These are phyloP conservation scores for Iguana delicatissima DNA, from an alignment of 2,797 vertebrate genomes.

Conservation along the genomic window DNA sequence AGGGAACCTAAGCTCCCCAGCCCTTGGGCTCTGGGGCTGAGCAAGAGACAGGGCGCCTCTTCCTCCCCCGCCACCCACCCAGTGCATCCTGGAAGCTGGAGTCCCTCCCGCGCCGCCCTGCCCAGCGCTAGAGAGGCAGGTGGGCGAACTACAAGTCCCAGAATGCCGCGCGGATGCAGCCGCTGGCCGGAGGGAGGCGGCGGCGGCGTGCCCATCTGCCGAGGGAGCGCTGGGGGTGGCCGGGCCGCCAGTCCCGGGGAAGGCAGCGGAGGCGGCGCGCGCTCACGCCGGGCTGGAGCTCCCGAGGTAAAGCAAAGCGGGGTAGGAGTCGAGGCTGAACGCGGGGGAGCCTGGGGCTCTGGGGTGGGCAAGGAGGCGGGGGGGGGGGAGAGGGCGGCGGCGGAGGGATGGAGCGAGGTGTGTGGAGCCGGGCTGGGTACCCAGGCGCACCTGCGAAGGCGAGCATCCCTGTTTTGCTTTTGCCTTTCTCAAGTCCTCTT, in stretches of 20 bases:
- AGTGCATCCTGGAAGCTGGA: constrained; percentile 2
- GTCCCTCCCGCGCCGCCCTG: not conserved
- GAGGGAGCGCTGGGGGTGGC: not conserved
- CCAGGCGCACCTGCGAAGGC: too few species aligned
- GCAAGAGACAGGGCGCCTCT: not conserved
- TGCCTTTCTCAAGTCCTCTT: too few species aligned
- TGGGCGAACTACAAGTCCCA: constrained; percentile 45
- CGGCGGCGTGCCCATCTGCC: not conserved
- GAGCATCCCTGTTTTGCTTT: too few species aligned
- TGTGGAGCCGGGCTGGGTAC: not conserved
- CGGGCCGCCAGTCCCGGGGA: too few species aligned
- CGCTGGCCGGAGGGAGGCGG: not conserved
- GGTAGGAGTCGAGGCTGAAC: too few species aligned
- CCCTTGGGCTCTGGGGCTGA: too few species aligned
- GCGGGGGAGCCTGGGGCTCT: too few species aligned
- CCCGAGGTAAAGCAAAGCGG: not conserved
- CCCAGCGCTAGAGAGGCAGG: not conserved
- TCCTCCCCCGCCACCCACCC: not conserved
- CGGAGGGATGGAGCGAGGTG: not conserved
- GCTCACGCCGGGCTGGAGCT: not conserved
- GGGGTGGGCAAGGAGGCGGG: not conserved
- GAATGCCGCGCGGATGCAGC: not conserved
- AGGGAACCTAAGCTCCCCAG: not conserved
- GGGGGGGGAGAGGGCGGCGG: too few species aligned
- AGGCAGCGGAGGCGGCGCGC: not conserved